A percentile compares a stretch with the other conserved stretches of the same genome.
These are phyloP conservation scores for Erpornis zantholeuca DNA, from an alignment of 2,113 vertebrate species.

Conservation along the genomic window DNA sequence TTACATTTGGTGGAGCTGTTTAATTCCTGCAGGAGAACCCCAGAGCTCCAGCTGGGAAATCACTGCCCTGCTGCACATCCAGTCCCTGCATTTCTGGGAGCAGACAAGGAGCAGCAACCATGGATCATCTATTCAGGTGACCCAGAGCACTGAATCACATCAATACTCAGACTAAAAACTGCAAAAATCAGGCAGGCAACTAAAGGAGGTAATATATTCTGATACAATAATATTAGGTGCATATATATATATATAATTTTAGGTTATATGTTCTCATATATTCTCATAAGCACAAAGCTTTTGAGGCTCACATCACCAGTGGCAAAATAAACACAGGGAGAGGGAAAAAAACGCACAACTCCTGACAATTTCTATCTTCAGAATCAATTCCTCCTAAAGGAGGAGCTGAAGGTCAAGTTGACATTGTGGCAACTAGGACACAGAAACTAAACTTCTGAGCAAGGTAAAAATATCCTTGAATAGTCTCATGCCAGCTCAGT, in stretches of 20 bases:
- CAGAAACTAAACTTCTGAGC: background rate
- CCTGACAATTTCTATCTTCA: background rate
- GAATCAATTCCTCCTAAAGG: background rate
- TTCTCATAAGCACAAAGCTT: background rate
- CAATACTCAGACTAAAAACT: background rate
- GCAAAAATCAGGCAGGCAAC: background rate
- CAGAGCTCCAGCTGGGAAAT: background rate
- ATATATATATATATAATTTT: background rate
- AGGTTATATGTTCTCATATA: background rate
- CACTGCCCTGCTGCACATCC: background rate
- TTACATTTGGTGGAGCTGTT: background rate
- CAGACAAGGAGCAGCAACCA: background rate
- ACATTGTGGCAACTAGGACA: background rate
- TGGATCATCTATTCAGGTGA: background rate
- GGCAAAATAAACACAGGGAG: background rate
- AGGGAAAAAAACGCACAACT: background rate
- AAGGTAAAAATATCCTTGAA: background rate
- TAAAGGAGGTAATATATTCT: background rate
- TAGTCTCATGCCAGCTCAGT: background rate
- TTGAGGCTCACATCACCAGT: background rate
- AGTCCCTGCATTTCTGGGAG: background rate
- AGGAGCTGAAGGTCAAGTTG: background rate
- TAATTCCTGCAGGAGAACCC: background rate
- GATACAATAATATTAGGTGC: background rate
- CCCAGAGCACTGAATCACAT: background rate